Evolutionary conservation across 2,888 invertebrate species (phyloP), one percentile per base, ranked within the genome.

Genomic region (Keiferia lycopersicella): DNA sequence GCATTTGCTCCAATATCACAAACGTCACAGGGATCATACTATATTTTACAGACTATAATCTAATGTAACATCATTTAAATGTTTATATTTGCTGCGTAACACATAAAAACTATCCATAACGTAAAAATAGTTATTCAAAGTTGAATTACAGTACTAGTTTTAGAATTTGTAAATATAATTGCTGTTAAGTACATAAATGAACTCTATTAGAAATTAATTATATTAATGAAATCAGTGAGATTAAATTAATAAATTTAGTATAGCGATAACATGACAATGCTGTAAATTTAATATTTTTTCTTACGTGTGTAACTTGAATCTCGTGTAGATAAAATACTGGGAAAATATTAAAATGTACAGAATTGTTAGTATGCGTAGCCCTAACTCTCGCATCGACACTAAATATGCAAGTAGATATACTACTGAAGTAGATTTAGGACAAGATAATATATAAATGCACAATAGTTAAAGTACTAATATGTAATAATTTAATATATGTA

Each of bases 211-310:
- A 77, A 79, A 73, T 73, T 86, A 87, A 85, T 85, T 87, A 87
- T 82, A 79, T 84, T 88, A 87, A 88, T 22, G 77, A 73, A 86
- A 84, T 84, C 86, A 90, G 91, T 91, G 91, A 91, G 91, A 91
- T 90, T 91, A 91, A 86, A 84, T 77, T 87, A 86, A 86, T 87
- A 76, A 83, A 81, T 70, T 77, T 84, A 87, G 83, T 71, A 79
- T 86, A 87, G 85, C 79, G 72, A 76, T 70, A 72, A 72, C 71
- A 75, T 76, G 69, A 75, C 72, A 74, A 72, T 66, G 53, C 78
- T 86, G 85, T 74, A 76, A 80, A 76, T 84, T 87, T 83, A 85
- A 85, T 84, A 82, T 79, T 83, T 80, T 34, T 81, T 79, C 71
- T 68, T 61, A 61, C 61, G 59, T 20, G 67, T 68, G 64, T 67